phyloP scores from a whole-genome alignment of 2,113 vertebrate genomes.

The Anarhynchus alexandrinus region DNA sequence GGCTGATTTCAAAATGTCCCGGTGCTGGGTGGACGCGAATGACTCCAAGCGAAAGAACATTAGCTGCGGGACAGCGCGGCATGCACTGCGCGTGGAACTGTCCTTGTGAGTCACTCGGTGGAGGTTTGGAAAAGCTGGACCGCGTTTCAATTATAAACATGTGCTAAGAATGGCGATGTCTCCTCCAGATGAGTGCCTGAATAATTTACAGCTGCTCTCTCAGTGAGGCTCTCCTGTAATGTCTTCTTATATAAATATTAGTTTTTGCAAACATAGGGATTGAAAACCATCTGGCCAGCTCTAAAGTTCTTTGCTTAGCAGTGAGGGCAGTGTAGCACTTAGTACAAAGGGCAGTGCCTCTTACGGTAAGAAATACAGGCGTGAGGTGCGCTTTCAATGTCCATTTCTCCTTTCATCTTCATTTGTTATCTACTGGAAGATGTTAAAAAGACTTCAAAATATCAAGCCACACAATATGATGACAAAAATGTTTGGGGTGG shows the following conservation, averaged over 20 bases:
- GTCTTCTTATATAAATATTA: constrained; percentile 11
- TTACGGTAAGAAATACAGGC: not conserved
- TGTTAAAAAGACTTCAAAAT: not conserved
- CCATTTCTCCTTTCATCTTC: not conserved
- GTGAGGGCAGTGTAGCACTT: not conserved
- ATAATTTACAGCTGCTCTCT: constrained; percentile 11
- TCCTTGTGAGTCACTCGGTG: not conserved
- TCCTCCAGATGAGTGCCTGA: not conserved
- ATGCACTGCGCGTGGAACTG: rapidly evolving
- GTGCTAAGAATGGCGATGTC: not conserved
- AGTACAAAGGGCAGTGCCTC: not conserved
- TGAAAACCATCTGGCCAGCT: not conserved
- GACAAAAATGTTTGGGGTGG: not conserved
- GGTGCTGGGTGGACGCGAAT: not conserved
- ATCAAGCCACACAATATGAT: not conserved
- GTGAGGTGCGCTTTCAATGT: not conserved
- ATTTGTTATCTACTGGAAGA: not conserved
- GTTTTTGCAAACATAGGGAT: not conserved
- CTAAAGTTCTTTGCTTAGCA: not conserved
- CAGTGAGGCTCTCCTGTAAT: not conserved
- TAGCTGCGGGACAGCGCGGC: not conserved
- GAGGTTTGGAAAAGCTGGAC: not conserved
- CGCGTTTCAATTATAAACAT: constrained; percentile 1
- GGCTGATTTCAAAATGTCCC: not conserved
- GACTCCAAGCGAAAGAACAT: not conserved